Conservation (phyloP, 2,888 invertebrate genomes). For the Ypsolopha sequella region DNA sequence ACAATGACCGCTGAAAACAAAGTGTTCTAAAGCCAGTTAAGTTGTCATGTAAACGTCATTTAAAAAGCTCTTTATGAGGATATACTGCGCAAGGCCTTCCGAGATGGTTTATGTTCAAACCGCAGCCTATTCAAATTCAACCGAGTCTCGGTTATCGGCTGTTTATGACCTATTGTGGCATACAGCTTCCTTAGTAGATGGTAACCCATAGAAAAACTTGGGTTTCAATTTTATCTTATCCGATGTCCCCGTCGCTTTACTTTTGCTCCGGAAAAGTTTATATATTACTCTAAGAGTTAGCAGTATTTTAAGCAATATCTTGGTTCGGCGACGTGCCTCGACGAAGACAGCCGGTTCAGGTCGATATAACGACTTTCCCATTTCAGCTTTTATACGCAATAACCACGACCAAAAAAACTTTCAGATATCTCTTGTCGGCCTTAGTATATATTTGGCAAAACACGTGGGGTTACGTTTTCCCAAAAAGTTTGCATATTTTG, state of each 20-base stretch:
- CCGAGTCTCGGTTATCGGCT: neutral
- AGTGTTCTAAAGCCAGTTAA: neutral
- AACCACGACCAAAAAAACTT: neutral
- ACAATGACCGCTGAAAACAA: neutral
- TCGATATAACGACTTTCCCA: neutral
- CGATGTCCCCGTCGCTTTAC: too few relatives aligned
- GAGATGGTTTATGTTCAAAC: neutral
- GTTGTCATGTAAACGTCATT: neutral
- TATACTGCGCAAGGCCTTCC: neutral
- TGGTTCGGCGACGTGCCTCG: neutral
- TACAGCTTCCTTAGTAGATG: neutral
- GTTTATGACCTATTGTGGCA: neutral
- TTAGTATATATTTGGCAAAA: neutral
- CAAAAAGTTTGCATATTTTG: neutral
- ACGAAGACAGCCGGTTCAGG: neutral
- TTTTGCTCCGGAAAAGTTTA: too few relatives aligned
- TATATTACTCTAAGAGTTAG: too few relatives aligned
- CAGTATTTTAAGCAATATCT: neutral
- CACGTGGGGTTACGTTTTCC: neutral
- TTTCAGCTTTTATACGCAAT: slow-evolving; percentile 2
- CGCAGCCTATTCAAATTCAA: neutral
- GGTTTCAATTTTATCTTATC: neutral
- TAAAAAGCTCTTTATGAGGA: neutral
- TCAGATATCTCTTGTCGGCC: neutral
- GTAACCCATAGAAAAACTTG: neutral